Evolutionary conservation across 2,113 vertebrate genomes (phyloP), one percentile per base, ranked within the genome.

Genomic region (Psephotus haematonotus): DNA sequence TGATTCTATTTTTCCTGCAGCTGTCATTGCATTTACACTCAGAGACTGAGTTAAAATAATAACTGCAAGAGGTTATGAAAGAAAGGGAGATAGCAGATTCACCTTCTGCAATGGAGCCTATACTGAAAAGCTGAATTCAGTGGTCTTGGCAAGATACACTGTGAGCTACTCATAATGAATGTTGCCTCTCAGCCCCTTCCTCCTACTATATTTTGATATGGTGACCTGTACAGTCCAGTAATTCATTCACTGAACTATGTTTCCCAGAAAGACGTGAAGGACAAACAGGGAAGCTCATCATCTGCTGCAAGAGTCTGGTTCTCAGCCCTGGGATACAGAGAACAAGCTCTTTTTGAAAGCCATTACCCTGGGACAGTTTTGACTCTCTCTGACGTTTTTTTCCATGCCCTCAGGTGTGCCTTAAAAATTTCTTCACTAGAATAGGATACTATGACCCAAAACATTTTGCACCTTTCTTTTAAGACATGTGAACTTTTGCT

Each of bases 1-100:
- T 46, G 69, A 72, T 63, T 82, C 69, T 91, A 49, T 90, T 92
- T 93, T 86, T 95, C 41, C 80, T 82, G 39, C 52, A 91, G 57
- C 80, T 96, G 74, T 59, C 69, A 53, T 53, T 93, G 74, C 35
- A 64, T 79, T 93, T 91, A 46, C 22, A 62, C 33, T 33, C 43
- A 75, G 62, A 82, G 69, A 63, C 0, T 41, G 35, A 88, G 31
- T 72, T 74, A 5, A 49, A 80, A n/a, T 67, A 49, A 65, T 20
- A 84, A 22, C 44, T 86, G 31, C 31, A 62, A 72, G 88, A 57
- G 24, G 22, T 84, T 75, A 64, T 46, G n/a, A 76, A 16, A 50
- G 43, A 80, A 88, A 75, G 9, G 8, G 33, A 78, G 12, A 50
- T 74, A 16, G 29, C 17, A 55, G 47, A 57, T 95, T 57, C 39